Conservation (phyloP, 2,797 vertebrate genomes). For the Melanotaenia trifasciata region DNA sequence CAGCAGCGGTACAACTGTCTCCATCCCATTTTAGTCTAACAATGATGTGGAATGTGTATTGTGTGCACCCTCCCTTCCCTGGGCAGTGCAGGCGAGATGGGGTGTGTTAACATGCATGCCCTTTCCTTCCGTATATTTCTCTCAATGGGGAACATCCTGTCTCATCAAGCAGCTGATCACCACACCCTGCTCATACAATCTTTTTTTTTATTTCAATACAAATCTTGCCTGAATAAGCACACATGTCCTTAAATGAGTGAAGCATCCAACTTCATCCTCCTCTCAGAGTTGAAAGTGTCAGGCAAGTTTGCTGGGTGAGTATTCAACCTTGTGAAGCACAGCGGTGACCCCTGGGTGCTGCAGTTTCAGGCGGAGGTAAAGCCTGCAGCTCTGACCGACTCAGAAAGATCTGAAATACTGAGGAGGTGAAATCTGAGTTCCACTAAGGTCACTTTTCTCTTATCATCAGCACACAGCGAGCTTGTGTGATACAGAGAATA, state of each 20-base stretch:
- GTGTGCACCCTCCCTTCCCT: conserved; percentile 57
- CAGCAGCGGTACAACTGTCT: background rate
- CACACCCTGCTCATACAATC: conserved; percentile 42
- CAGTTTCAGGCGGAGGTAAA: conserved; percentile 32
- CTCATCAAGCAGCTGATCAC: conserved; percentile 31
- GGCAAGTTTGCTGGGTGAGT: background rate
- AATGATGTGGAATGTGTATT: conserved; percentile 41
- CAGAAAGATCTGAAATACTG: conserved; percentile 69
- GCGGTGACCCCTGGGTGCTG: conserved; percentile 54
- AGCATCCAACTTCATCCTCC: background rate
- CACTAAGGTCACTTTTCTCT: conserved; percentile 65
- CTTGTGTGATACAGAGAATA: conserved; percentile 22
- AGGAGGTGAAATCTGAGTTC: conserved; percentile 81
- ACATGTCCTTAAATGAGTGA: background rate
- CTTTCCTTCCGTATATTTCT: conserved; percentile 65
- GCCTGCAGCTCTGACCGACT: conserved; percentile 48
- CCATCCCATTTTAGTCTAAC: conserved; percentile 32
- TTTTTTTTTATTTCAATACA: background rate
- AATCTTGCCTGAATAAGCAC: background rate
- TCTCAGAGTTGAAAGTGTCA: background rate
- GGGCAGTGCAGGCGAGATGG: conserved; percentile 32
- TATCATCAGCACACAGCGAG: conserved; percentile 62
- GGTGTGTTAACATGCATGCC: conserved; percentile 39
- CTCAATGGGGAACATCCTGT: conserved; percentile 61
- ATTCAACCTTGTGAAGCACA: conserved; percentile 49